These are phyloP conservation scores for Dysidea cf. avara DNA, from an alignment of 37 sponge, comb jelly and placozoan genomes.

Conservation along the genomic window DNA sequence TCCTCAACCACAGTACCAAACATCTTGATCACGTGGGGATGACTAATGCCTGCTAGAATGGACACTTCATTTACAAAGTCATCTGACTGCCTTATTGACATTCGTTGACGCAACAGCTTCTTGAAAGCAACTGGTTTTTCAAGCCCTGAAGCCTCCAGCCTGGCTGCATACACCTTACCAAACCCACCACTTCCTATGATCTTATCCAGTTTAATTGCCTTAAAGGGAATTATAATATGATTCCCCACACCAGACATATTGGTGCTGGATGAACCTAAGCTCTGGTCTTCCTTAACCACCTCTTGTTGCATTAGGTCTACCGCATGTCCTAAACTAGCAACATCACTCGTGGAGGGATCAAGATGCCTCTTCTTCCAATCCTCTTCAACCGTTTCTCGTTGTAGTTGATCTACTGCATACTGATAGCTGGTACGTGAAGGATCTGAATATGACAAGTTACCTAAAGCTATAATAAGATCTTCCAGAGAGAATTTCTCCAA, in stretches of 20 bases:
- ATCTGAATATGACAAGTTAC: too few relatives aligned
- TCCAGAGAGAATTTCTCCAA: too few relatives aligned
- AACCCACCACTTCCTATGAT: conserved; percentile 32
- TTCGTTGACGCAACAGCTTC: conserved; percentile 14
- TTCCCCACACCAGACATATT: not conserved
- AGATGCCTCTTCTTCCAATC: not conserved
- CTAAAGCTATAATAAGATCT: too few relatives aligned
- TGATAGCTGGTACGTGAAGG: not conserved
- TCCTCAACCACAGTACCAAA: conserved; percentile 34
- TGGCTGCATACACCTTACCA: conserved; percentile 24
- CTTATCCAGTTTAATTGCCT: conserved; percentile 15
- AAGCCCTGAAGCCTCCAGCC: not conserved
- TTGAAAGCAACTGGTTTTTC: conserved; percentile 38
- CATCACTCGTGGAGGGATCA: conserved; percentile 9
- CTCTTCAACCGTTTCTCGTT: conserved; percentile 16
- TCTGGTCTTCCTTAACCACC: too few relatives aligned
- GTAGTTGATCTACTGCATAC: conserved; percentile 1
- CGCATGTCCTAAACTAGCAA: not conserved
- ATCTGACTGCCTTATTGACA: conserved; percentile 21
- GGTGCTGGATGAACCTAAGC: too few relatives aligned
- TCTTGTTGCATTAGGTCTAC: too few relatives aligned
- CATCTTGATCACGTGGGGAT: conserved; percentile 33
- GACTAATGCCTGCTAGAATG: conserved; percentile 20
- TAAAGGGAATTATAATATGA: conserved; percentile 19
- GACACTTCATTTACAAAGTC: conserved; percentile 19